Percentiles rank a stretch among this genome's conserved stretches.
phyloP scores from a whole-genome alignment of 1,140 invertebrate genomes.

The Spodoptera frugiperda region DNA sequence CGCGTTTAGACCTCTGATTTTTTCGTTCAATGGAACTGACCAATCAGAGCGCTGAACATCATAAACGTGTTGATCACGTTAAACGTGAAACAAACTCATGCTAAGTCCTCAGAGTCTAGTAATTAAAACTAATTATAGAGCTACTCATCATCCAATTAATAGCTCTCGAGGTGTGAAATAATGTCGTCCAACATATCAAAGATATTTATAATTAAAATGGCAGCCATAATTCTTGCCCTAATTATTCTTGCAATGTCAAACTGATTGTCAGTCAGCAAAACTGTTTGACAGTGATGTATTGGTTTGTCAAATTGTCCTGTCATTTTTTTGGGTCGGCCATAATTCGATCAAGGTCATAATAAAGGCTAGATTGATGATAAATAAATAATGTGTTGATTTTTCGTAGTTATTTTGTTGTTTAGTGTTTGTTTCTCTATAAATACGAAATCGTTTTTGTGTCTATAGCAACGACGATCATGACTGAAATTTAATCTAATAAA shows the following conservation, averaged over 20 bases:
- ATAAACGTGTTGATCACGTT: too few species aligned
- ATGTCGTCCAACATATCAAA: conserved; percentile 11
- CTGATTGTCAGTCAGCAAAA: conserved; percentile 7
- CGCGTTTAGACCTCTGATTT: too few species aligned
- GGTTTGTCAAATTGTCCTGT: not conserved
- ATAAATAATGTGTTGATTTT: not conserved
- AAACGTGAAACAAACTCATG: too few species aligned
- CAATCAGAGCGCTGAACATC: too few species aligned
- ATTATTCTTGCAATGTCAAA: not conserved
- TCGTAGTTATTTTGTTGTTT: too few species aligned
- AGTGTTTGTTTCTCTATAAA: too few species aligned
- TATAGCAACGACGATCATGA: too few species aligned
- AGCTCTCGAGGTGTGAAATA: conserved; percentile 20
- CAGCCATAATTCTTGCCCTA: not conserved
- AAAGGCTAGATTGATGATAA: too few species aligned
- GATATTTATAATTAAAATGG: conserved; percentile 4
- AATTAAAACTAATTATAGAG: not conserved
- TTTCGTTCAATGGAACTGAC: too few species aligned
- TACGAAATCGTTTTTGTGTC: too few species aligned
- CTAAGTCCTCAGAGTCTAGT: too few species aligned
- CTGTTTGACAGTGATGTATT: conserved; percentile 12
- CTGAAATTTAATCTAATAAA: too few species aligned
- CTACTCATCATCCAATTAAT: conserved; percentile 7
- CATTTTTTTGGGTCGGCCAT: conserved; percentile 7
- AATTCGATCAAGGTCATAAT: not conserved